Evolutionary conservation across 2,888 invertebrate genomes (phyloP), one percentile per base, ranked within the genome.

Genomic region (Rhingia rostrata): DNA sequence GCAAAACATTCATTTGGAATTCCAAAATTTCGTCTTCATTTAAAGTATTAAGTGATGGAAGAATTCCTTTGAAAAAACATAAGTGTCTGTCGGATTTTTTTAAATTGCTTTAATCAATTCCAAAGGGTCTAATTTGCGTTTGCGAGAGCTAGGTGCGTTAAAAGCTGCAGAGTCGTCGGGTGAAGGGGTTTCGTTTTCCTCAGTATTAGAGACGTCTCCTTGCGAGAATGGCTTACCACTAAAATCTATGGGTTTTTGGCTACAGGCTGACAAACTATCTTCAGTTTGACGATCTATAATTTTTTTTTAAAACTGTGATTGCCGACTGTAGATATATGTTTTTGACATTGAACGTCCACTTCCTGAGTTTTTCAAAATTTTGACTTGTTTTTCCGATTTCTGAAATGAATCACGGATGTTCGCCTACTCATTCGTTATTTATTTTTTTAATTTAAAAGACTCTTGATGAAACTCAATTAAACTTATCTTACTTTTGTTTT

Each of bases 261-360:
- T n/a, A n/a, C n/a, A n/a, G n/a, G n/a, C 51, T 51, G 51, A 32
- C 30, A 51, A 51, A 51, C 51, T 51, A 32, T 51, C 51, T 51
- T 51, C 51, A 51, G 51, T 51, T 32, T 51, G 30, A 10, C 51
- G 32, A 32, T 51, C 32, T 32, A 5, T 51, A 30, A 6, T 51
- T 51, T 51, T 51, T 51, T 51, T 51, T 51, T 51, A 32, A 32
- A 51, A 51, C 5, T 51, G 51, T n/a, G 32, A 51, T 51, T 51
- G 51, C 32, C 9, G 51, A 33, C 51, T 51, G n/a, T 51, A 51
- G 10, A 33, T 51, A 51, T 51, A 51, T 51, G 33, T 51, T 33
- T 51, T 51, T 51, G 51, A n/a, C 51, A 33, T 51, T 51, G 51
- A 51, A 51, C 33, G 51, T 33, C 9, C 51, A 51, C 32, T 51